Evolutionary conservation across 2,797 vertebrate species (phyloP).

Genomic region (Enteromius argenteus): DNA sequence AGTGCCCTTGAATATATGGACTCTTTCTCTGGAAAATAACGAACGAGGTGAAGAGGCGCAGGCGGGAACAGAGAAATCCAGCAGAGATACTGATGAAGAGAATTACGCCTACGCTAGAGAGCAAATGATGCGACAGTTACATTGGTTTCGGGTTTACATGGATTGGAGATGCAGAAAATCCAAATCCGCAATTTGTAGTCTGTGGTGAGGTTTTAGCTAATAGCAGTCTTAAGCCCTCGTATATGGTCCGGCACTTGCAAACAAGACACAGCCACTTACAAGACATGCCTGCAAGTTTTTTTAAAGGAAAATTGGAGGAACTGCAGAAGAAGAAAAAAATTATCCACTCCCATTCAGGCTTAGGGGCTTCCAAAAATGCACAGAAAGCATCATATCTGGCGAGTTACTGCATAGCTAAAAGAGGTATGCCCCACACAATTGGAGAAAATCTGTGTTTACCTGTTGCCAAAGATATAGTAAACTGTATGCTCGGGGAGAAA

Average conservation of each 20-base stretch:
- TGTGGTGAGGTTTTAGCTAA: background rate
- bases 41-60: no score
- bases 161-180: background rate
- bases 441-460: background rate
- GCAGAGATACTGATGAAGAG: no score
- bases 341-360: background rate
- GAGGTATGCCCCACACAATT: background rate
- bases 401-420: background rate
- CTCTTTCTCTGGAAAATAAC: no score
- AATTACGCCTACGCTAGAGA: no score
- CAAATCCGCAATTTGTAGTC: background rate
- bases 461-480: background rate
- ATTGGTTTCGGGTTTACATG: slow-evolving; percentile 3
- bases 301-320: background rate
- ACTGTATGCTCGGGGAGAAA: slow-evolving; percentile 4
- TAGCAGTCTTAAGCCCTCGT: background rate
- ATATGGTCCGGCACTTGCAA: background rate
- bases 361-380: background rate
- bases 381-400: background rate
- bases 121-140: background rate
- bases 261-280: background rate
- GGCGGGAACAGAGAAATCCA: no score
- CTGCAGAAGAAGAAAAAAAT: background rate
- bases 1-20: background rate
- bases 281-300: background rate